A percentile compares a stretch with the other conserved stretches of the same genome.
Evolutionary conservation across 2,113 vertebrate species (phyloP).

Genomic region (Aphyosemion australe): DNA sequence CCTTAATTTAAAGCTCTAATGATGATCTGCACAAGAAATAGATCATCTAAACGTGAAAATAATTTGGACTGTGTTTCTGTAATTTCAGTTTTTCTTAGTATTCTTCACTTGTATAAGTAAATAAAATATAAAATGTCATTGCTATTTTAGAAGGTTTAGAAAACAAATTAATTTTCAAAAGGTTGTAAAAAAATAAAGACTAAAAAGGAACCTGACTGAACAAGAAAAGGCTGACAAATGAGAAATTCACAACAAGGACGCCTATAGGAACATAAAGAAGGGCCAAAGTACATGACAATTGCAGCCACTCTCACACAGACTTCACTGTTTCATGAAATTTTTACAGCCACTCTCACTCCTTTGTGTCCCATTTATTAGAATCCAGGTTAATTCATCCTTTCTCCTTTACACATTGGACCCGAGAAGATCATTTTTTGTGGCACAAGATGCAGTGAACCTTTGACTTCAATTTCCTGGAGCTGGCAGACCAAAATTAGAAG

Average conservation of each 20-base stretch:
- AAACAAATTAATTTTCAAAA: slow-evolving; percentile 5
- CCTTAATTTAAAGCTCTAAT: no score
- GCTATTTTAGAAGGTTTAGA: no score
- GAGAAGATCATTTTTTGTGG: slow-evolving; percentile 59
- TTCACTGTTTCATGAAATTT: slow-evolving; percentile 54
- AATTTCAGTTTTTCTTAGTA: no score
- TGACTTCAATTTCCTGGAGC: slow-evolving; percentile 78
- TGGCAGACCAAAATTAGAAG: slow-evolving; percentile 71
- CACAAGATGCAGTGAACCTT: slow-evolving; percentile 74
- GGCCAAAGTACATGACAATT: slow-evolving; percentile 13
- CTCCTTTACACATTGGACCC: slow-evolving; percentile 54
- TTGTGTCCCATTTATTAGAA: slow-evolving; percentile 56
- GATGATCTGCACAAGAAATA: no score
- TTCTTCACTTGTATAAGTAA: no score
- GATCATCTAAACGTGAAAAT: no score
- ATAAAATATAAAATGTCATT: no score
- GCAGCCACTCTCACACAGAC: slow-evolving; percentile 24
- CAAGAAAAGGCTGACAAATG: slow-evolving; percentile 1
- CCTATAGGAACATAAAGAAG: slow-evolving; percentile 10
- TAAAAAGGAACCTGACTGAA: no score
- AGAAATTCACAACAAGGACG: slow-evolving; percentile 1
- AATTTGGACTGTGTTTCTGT: no score
- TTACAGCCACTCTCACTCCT: slow-evolving; percentile 35
- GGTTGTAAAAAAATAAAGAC: not conserved
- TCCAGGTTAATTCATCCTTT: slow-evolving; percentile 68